phyloP scores from a whole-genome alignment of 2,797 vertebrate genomes.

The Megaceryle alcyon region DNA sequence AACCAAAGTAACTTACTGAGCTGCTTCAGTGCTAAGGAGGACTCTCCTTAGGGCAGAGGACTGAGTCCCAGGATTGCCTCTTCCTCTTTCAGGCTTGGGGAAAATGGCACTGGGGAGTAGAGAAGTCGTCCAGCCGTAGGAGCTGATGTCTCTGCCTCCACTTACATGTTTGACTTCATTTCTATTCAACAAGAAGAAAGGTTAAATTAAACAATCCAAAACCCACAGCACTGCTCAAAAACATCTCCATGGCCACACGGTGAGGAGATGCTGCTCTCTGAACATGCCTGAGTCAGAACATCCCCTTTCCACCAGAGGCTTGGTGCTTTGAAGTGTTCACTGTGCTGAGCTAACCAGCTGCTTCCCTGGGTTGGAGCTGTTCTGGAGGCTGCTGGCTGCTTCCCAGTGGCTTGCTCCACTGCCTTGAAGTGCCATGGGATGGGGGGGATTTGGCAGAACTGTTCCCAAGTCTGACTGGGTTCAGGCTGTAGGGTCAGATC shows the following conservation, averaged over 20 bases:
- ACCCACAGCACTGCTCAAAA: background rate
- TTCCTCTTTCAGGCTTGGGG: background rate
- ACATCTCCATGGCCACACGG: background rate
- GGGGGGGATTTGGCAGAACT: background rate
- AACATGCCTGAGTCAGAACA: accelerated
- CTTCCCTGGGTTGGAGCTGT: accelerated
- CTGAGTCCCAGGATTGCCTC: accelerated
- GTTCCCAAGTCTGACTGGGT: background rate
- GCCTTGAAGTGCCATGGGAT: background rate
- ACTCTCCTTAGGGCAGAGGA: background rate
- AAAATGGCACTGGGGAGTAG: background rate
- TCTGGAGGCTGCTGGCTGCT: background rate
- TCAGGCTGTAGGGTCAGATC: background rate
- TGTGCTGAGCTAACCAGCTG: accelerated
- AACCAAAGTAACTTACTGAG: background rate
- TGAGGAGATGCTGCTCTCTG: background rate
- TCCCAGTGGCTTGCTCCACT: accelerated
- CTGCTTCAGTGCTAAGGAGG: background rate
- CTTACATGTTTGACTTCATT: background rate
- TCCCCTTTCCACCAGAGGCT: background rate
- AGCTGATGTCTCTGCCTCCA: accelerated
- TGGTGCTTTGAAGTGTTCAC: background rate
- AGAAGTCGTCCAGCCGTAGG: background rate
- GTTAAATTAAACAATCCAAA: background rate
- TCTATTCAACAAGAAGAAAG: background rate